Base-by-base conservation (phyloP, 2,113 vertebrate species). In the Lamprotornis superbus region DNA sequence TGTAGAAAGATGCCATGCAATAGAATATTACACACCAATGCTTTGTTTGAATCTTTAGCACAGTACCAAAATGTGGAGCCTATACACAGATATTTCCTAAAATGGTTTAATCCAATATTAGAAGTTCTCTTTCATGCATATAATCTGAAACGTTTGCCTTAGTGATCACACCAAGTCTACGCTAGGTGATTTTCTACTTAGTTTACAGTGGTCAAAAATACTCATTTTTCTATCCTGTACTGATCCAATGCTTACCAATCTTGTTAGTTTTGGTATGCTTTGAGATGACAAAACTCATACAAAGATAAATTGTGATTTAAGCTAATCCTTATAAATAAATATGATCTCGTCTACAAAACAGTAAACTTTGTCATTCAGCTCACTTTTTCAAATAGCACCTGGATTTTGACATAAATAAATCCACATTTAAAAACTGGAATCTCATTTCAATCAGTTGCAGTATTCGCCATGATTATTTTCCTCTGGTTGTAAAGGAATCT, bases 51-150 rank as follows among this genome's bases (percentile, higher is more conserved):
- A 15, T 46, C 39, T 71, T 85, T 8, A 80, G 71, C 67, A 50
- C 0, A 0, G 22, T n/a, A 25, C n/a, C 25, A 46, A 55, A 21
- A 23, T 55, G 57, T 5, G 5, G 30, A 76, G 23, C 22, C 40
- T 56, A 1, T 35, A 22, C 15, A 80, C 39, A 70, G 42, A 13
- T 57, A 31, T 33, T 83, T 78, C 42, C 55, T 81, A 19, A 81
- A 74, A n/a, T 39, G 19, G 23, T 69, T 27, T 69, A 50, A 69
- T 69, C 12, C 20, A 44, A 4, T 21, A 20, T 46, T 47, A 50
- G 52, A 88, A 53, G 27, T 60, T 83, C 42, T 50, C 33, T 80
- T 70, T 74, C 33, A 23, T 42, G 19, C 9, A 24, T 11, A 4
- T 49, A 55, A 50, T 82, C 19, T 50, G 56, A 86, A 57, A 5